phyloP scores from a whole-genome alignment of 2,888 invertebrate species.

The Andrena praecox region DNA sequence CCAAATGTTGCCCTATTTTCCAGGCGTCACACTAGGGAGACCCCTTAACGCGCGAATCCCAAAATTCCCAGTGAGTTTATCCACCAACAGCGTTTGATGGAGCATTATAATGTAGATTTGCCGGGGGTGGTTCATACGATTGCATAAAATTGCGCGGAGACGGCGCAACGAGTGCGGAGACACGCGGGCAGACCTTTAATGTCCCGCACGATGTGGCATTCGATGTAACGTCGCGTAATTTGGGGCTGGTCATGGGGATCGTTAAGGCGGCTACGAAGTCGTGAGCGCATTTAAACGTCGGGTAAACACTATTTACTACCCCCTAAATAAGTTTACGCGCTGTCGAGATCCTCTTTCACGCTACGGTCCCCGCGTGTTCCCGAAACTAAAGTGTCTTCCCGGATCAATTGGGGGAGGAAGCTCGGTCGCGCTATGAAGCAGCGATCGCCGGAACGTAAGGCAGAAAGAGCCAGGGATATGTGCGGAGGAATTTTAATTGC shows the following conservation, averaged over 20 bases:
- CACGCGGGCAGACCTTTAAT: conserved; percentile 69
- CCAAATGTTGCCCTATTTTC: too few species aligned
- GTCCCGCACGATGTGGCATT: conserved; percentile 63
- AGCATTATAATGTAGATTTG: conserved; percentile 50
- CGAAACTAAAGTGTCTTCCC: conserved; percentile 10
- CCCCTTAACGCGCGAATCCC: background rate
- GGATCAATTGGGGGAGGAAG: conserved; percentile 11
- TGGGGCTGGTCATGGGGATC: conserved; percentile 63
- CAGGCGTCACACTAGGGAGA: too few species aligned
- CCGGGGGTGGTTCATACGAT: conserved; percentile 31
- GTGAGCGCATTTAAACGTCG: conserved; percentile 74
- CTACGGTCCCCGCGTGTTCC: background rate
- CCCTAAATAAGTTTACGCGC: conserved; percentile 76
- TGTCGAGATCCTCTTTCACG: conserved; percentile 36
- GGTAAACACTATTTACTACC: conserved; percentile 80
- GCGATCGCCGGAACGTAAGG: background rate
- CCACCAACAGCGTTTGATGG: conserved; percentile 20
- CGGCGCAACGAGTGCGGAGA: conserved; percentile 43
- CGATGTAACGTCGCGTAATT: conserved; percentile 61
- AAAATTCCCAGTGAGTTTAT: conserved; percentile 25
- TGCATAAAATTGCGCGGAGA: conserved; percentile 38
- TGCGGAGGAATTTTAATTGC: background rate
- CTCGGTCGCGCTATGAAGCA: background rate
- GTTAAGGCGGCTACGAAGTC: conserved; percentile 75
- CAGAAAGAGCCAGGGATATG: background rate